Evolutionary conservation across 2,113 vertebrate species (phyloP), one percentile per base, ranked within the genome.

Genomic region (Bubo blakistoni): DNA sequence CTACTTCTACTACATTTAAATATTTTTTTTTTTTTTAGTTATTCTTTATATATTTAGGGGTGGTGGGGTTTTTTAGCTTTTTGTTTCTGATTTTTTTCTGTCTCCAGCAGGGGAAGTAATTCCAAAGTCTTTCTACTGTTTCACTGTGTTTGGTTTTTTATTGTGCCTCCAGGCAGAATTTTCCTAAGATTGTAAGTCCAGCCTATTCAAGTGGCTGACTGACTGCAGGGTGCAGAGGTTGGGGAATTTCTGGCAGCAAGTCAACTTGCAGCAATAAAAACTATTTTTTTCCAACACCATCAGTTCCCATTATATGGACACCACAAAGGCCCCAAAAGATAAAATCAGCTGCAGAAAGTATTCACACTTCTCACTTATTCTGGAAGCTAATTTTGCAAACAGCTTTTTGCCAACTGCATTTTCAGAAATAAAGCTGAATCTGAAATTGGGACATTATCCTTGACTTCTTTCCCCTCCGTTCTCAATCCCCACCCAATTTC

Each of bases 161-260:
- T 77, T 83, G 59, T 46, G 46, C 86, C 90, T 96, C 44, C 86
- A 93, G 92, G 92, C 76, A 90, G 79, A 93, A 86, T 90, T 94
- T 95, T 92, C 71, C 46, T 79, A 81, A 93, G 81, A 90, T 26
- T 81, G 11, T 90, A 90, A 83, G 67, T 52, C 80, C 55, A 90
- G 36, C 55, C 59, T 90, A 51, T 92, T 94, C 71, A 86, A 93
- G 79, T 88, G 76, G 51, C 19, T 93, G 88, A 92, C 76, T 93
- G 80, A 95, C 94, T 91, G 80, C 57, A 89, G 66, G 52, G 57
- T 2, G 0, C 49, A 76, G 52, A 67, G 57, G 52, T 59, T 92
- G 77, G 88, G 52, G 65, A 94, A 94, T 90, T 93, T 91, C 61
- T 94, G 86, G 63, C 90, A 92, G 69, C 11, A 85, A 67, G 80